Evolutionary conservation across 2,113 vertebrate species (phyloP), one percentile per base, ranked within the genome.

Genomic region (Alligator sinensis): DNA sequence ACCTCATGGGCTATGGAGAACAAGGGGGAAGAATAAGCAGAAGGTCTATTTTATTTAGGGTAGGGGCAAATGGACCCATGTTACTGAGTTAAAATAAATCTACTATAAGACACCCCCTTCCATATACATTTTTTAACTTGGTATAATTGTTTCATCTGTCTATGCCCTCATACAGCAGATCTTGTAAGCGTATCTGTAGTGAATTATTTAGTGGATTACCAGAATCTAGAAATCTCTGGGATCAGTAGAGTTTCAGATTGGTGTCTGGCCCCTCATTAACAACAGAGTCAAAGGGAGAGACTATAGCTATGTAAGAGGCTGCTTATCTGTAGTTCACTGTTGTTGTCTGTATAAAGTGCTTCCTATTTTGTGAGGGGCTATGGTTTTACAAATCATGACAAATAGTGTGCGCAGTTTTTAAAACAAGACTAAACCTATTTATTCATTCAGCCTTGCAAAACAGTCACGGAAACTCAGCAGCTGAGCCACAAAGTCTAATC

Each of bases 401-500:
- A 25, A 10, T 24, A 84, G 61, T 24, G 59, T 86, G 60, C 38
- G 38, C 77, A 82, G 38, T 77, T 95, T 87, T 82, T 81, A 84
- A 95, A 93, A 24, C 34, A 22, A 47, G 63, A 83, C 84, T 92
- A 21, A 78, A 18, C 80, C 55, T 92, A 24, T 86, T 84, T 88
- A 72, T 88, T 91, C 79, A 86, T 92, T 86, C 72, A 81, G 75
- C 58, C 85, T 86, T 90, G 64, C 87, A 80, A 54, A 92, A 86
- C 59, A 64, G 57, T 55, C 90, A 62, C 54, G 89, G 94, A 95
- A 96, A 89, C 94, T 93, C 94, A 96, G 94, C 96, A 91, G 92
- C 72, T 76, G 2, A 76, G 77, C 87, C 87, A 92, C 92, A 91
- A 94, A 95, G 91, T 93, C 84, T 97, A 91, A 97, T 97, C 94